Conservation (phyloP, 2,888 invertebrate species). For the Encarsia formosa region DNA sequence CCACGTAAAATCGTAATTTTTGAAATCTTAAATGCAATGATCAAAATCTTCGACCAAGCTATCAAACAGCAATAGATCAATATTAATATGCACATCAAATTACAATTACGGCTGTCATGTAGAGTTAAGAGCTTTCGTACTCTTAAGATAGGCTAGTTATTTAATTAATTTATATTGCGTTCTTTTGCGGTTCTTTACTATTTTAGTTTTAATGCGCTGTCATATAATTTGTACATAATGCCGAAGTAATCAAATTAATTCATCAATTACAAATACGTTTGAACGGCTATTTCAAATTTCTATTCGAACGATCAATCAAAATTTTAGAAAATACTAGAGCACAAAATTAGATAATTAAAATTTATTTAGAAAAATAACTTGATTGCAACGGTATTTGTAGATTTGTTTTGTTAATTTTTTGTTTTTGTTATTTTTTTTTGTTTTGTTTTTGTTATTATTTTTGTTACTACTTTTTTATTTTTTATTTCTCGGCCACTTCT, state of each 20-base stretch:
- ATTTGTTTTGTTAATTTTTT: constrained; percentile 1
- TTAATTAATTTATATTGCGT: constrained; percentile 15
- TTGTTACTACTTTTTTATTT: constrained; percentile 9
- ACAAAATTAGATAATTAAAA: no score
- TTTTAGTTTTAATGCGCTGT: constrained; percentile 18
- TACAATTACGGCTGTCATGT: constrained; percentile 15
- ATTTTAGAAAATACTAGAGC: no score
- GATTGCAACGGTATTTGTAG: background rate
- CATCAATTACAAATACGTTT: background rate
- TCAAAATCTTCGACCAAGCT: constrained; percentile 4
- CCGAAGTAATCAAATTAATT: constrained; percentile 9
- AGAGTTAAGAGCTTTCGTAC: constrained; percentile 14
- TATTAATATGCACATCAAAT: background rate
- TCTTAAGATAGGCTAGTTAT: constrained; percentile 19
- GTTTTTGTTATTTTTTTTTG: constrained; percentile 14
- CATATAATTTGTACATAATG: constrained; percentile 9
- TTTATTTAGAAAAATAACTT: background rate
- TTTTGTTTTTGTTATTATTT: constrained; percentile 17
- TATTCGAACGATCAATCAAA: no score
- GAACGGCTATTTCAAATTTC: constrained; percentile 1
- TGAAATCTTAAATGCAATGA: background rate
- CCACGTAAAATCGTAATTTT: no score
- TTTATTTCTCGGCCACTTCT: constrained; percentile 16
- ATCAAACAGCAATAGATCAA: no score
- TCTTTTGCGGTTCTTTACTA: constrained; percentile 24